Percentiles rank a stretch among this genome's conserved stretches.
Evolutionary conservation across 2,888 invertebrate species (phyloP).

Genomic region (Eledone cirrhosa): DNA sequence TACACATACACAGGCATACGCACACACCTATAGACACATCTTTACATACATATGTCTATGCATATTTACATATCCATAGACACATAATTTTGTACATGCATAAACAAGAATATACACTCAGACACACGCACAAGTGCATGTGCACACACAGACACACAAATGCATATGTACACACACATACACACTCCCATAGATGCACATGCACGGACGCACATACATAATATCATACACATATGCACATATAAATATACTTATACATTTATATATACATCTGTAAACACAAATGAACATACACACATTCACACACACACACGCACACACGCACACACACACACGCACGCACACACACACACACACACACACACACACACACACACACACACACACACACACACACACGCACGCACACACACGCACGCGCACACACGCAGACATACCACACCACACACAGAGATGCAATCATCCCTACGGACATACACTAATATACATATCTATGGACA

Average conservation of each 20-base stretch:
- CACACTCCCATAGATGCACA: neutral
- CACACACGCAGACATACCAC: neutral
- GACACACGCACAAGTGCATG: neutral
- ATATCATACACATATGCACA: neutral
- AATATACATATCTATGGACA: neutral
- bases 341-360: neutral
- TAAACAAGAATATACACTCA: neutral
- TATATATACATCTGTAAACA: neutral
- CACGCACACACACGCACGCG: neutral
- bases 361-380: neutral
- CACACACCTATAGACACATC: neutral
- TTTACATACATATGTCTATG: neutral
- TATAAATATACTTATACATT: slow-evolving; percentile 1
- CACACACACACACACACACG: neutral
- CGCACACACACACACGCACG: neutral
- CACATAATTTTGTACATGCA: neutral
- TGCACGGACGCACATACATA: neutral
- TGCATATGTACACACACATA: neutral
- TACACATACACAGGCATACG: neutral
- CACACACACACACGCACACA: neutral
- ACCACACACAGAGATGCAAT: neutral
- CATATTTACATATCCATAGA: neutral
- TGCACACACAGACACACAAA: neutral
- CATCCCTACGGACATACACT: neutral
- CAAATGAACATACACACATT: neutral